These are phyloP conservation scores for Saxidomus purpurata DNA, from an alignment of 1,140 invertebrate genomes.

Conservation along the genomic window DNA sequence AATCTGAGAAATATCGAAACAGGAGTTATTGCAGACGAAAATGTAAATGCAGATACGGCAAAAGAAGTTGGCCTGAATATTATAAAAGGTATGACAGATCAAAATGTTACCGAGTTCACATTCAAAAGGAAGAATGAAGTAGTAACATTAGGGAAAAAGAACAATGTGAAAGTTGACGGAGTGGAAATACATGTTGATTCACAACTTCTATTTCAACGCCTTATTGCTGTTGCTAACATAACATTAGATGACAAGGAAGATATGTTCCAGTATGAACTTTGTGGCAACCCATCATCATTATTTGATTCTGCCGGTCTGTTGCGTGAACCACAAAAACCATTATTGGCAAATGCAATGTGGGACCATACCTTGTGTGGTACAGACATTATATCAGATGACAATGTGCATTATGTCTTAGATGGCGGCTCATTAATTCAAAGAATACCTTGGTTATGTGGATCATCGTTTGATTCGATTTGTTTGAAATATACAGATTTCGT, in stretches of 20 bases:
- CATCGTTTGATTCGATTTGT: background rate
- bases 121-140: slow-evolving; percentile 65
- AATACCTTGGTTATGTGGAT: slow-evolving; percentile 21
- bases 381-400: background rate
- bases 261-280: slow-evolving; percentile 68
- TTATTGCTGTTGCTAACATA: slow-evolving; percentile 40
- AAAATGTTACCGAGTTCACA: slow-evolving; percentile 27
- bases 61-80: slow-evolving; percentile 61
- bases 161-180: slow-evolving; percentile 24
- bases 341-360: slow-evolving; percentile 69
- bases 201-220: slow-evolving; percentile 68
- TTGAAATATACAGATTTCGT: slow-evolving; percentile 21
- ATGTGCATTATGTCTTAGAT: slow-evolving; percentile 61
- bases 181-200: slow-evolving; percentile 65
- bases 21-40: slow-evolving; percentile 32
- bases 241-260: background rate
- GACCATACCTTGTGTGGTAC: background rate
- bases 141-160: slow-evolving; percentile 46
- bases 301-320: slow-evolving; percentile 62
- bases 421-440: slow-evolving; percentile 36
- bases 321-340: slow-evolving; percentile 57
- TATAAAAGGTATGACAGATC: slow-evolving; percentile 58
- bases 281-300: slow-evolving; percentile 39
- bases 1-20: slow-evolving; percentile 65
- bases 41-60: slow-evolving; percentile 64